Evolutionary conservation across 2,797 vertebrate genomes (phyloP), one percentile per base, ranked within the genome.

Genomic region (Philypnodon macrostomus): DNA sequence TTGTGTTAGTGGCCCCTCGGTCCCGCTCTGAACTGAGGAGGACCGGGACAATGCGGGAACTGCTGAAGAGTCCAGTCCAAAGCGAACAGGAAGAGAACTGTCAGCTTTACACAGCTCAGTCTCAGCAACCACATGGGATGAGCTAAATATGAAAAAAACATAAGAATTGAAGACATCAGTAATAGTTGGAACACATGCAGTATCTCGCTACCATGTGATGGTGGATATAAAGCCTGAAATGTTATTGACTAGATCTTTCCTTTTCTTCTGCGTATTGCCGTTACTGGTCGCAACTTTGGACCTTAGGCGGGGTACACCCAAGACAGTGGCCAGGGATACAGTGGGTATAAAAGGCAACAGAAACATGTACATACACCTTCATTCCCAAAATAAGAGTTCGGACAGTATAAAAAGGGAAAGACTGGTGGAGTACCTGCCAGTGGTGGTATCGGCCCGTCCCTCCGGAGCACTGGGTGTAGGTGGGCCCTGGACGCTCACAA

Each of bases 401-500:
- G n/a, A n/a, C n/a, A n/a, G n/a, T n/a, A n/a, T n/a, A n/a, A n/a
- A n/a, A n/a, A n/a, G n/a, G n/a, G n/a, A n/a, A n/a, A n/a, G n/a
- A 23, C 21, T 3, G 21, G 6, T 6, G 21, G 21, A 23, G 30
- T 77, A 95, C 96, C 95, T 95, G 77, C 88, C 94, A 0, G 95
- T 98, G 6, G 96, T 99, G 24, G 97, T 98, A 86, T 99, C 97
- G 0, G 95, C 96, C 62, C 92, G 89, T 60, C 96, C 96, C 66
- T 98, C 96, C 0, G 75, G 58, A 4, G 63, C 71, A 0, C 73
- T 57, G 0, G 70, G 62, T 0, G 79, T 87, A 46, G 90, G 88
- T 2, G 90, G 89, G 35, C 90, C 90, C n/a, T 89, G 89, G 35
- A 64, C 72, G 32, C 77, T 82, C 16, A 53, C 67, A 3, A 65